Evolutionary conservation across 1,140 invertebrate genomes (phyloP).

Genomic region (Rhynchophorus ferrugineus): DNA sequence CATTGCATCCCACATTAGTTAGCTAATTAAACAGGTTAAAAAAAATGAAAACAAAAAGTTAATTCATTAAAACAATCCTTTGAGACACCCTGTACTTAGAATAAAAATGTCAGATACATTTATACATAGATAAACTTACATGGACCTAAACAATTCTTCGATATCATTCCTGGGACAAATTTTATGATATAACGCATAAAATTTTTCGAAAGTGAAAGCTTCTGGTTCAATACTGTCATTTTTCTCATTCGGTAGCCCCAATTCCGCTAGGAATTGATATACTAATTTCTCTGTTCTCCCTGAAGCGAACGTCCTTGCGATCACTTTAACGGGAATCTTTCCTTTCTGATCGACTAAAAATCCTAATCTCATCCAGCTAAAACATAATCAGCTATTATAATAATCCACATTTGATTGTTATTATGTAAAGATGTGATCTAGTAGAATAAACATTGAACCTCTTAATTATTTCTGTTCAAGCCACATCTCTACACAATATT

Average conservation of each 20-base stretch:
- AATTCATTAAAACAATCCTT: too few species aligned
- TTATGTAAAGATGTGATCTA: not conserved
- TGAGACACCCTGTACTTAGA: too few species aligned
- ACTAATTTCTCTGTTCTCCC: constrained; percentile 97
- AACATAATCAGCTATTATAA: too few species aligned
- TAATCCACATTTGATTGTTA: not conserved
- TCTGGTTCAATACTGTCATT: constrained; percentile 91
- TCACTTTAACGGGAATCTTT: constrained; percentile 94
- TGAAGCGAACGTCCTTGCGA: constrained; percentile 96
- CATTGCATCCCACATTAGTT: too few species aligned
- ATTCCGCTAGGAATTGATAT: constrained; percentile 91
- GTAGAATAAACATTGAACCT: not conserved
- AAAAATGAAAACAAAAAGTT: too few species aligned
- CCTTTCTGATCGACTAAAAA: constrained; percentile 88
- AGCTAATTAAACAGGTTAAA: too few species aligned
- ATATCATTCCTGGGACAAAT: constrained; percentile 99
- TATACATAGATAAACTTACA: constrained; percentile 63
- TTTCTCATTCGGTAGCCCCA: constrained; percentile 92
- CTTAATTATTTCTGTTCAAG: too few species aligned
- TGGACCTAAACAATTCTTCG: constrained; percentile 92
- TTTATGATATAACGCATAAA: constrained; percentile 97
- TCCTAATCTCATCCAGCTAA: constrained; percentile 94
- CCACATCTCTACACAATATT: too few species aligned
- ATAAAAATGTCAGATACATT: not conserved
- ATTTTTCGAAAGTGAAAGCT: constrained; percentile 98